phyloP scores from a whole-genome alignment of 1,140 invertebrate species.

The Micrasema minimum region DNA sequence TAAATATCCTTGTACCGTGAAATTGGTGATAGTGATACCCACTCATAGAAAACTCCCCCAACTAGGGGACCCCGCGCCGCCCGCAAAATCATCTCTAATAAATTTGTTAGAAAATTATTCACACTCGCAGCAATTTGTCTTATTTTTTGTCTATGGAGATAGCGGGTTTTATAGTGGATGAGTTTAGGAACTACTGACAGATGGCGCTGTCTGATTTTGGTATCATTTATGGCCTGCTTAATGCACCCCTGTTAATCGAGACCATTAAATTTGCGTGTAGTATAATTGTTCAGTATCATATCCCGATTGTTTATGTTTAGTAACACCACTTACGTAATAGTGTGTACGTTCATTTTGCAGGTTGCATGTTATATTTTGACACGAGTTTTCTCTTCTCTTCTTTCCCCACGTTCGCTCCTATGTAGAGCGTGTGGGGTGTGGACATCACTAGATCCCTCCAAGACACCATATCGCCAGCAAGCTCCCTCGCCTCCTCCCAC shows the following conservation, averaged over 20 bases:
- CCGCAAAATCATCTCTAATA: constrained; percentile 45
- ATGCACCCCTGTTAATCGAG: constrained; percentile 23
- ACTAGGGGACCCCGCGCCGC: constrained; percentile 22
- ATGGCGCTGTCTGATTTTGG: constrained; percentile 38
- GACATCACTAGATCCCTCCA: too few species aligned
- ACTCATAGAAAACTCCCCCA: constrained; percentile 35
- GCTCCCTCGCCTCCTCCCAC: too few species aligned
- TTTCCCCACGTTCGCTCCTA: too few species aligned
- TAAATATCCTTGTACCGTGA: constrained; percentile 47
- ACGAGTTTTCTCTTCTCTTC: too few species aligned
- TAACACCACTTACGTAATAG: too few species aligned
- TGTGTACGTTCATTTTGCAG: too few species aligned
- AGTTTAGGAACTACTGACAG: constrained; percentile 21
- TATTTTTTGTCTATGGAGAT: constrained; percentile 44
- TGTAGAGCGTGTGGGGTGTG: too few species aligned
- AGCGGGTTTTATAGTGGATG: constrained; percentile 24
- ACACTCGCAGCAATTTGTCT: constrained; percentile 44
- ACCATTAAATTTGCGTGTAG: too few species aligned
- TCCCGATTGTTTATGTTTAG: too few species aligned
- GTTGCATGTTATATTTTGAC: too few species aligned
- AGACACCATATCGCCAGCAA: too few species aligned
- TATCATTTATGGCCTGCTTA: constrained; percentile 33
- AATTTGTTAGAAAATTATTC: constrained; percentile 47
- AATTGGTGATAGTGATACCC: constrained; percentile 53
- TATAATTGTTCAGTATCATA: too few species aligned